Percentiles rank a stretch among this genome's conserved stretches.
phyloP scores from a whole-genome alignment of 2,113 vertebrate genomes.

The Megaceryle maxima region DNA sequence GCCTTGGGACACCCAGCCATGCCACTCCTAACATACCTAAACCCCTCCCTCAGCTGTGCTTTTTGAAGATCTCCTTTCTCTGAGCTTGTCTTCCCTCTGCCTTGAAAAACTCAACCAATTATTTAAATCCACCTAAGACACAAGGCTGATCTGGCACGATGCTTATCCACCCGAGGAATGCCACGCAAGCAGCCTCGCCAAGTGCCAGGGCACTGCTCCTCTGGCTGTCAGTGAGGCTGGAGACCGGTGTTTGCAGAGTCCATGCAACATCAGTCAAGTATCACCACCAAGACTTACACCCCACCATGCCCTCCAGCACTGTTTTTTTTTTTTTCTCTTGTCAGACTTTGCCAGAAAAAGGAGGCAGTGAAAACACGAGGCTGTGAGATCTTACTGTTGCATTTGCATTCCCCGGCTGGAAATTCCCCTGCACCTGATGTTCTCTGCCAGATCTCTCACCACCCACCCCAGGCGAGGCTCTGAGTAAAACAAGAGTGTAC shows the following conservation, averaged over 20 bases:
- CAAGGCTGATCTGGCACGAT: background rate
- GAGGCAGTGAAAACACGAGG: background rate
- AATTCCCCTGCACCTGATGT: background rate
- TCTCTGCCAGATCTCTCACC: background rate
- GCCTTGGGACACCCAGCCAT: background rate
- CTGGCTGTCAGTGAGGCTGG: background rate
- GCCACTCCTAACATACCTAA: background rate
- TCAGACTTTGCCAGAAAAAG: background rate
- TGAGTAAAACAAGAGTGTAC: background rate
- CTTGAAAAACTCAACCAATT: background rate
- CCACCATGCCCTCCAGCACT: background rate
- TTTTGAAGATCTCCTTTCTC: background rate
- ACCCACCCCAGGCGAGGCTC: accelerated
- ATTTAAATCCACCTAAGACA: background rate
- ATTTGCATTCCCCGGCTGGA: background rate
- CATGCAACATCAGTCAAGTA: background rate
- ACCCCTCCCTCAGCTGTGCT: background rate
- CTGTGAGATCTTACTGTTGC: background rate
- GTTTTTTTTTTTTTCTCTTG: background rate
- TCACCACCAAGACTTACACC: background rate
- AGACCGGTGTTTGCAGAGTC: background rate
- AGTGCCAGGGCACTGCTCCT: background rate
- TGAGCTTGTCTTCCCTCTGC: background rate
- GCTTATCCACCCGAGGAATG: background rate
- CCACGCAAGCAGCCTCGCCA: accelerated